phyloP scores from a whole-genome alignment of 2,797 vertebrate genomes.

The Silurus aristotelis region DNA sequence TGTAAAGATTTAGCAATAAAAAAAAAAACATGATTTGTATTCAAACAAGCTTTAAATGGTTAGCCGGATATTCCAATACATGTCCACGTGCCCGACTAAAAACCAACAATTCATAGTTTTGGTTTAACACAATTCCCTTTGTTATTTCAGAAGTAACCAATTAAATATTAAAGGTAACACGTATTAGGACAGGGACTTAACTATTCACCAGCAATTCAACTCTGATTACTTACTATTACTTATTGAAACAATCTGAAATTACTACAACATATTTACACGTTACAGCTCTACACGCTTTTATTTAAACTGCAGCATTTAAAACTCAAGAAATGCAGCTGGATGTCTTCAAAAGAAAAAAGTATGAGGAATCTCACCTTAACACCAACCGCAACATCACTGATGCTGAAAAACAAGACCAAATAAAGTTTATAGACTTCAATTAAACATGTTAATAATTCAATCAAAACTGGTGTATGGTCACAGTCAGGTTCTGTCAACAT shows the following conservation, averaged over 20 bases:
- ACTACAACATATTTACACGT: not conserved
- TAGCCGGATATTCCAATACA: not conserved
- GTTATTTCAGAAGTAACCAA: not conserved
- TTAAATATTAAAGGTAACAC: not conserved
- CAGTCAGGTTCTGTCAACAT: not conserved
- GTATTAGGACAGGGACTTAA: not conserved
- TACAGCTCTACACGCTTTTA: too few species aligned
- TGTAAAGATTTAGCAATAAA: not conserved
- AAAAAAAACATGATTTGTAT: not conserved
- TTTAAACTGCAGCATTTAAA: not conserved
- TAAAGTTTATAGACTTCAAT: not conserved
- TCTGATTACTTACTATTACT: not conserved
- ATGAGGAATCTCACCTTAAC: constrained; percentile 86
- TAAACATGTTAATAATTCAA: not conserved
- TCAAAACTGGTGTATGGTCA: not conserved
- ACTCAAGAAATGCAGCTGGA: not conserved
- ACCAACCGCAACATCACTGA: constrained; percentile 95
- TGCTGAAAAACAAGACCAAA: constrained; percentile 75
- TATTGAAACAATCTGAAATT: not conserved
- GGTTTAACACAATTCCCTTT: not conserved
- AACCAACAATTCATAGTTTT: not conserved
- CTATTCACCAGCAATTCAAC: not conserved
- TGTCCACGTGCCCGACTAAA: too few species aligned
- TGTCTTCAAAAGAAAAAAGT: not conserved
- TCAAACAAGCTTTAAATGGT: not conserved